A percentile compares a stretch with the other conserved stretches of the same genome.
Conservation (phyloP, 2,113 vertebrate genomes). For the Nematolebias whitei region DNA sequence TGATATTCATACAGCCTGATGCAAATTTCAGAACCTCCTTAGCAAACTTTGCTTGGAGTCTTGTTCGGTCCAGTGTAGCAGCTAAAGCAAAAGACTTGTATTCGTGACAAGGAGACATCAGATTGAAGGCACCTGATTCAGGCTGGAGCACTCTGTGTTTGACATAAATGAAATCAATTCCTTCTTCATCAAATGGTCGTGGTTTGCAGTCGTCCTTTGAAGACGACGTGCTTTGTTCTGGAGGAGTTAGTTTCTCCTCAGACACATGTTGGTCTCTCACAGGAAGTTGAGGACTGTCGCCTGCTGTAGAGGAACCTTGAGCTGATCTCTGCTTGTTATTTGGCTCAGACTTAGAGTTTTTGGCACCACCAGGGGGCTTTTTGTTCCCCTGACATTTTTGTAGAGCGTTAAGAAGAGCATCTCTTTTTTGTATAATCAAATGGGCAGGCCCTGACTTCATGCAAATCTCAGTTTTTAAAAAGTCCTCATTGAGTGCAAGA, state of each 20-base stretch:
- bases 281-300: background rate
- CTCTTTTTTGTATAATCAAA: slow-evolving; percentile 76
- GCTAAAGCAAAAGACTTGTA: slow-evolving; percentile 81
- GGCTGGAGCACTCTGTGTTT: slow-evolving; percentile 79
- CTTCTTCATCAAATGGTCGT: slow-evolving; percentile 75
- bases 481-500: slow-evolving; percentile 68
- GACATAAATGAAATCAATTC: slow-evolving; percentile 75
- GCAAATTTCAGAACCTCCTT: slow-evolving; percentile 82
- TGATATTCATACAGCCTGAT: slow-evolving; percentile 84
- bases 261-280: background rate
- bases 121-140: slow-evolving; percentile 80
- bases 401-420: slow-evolving; percentile 57
- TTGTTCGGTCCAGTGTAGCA: slow-evolving; percentile 67
- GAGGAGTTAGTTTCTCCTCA: slow-evolving; percentile 1
- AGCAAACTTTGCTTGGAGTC: slow-evolving; percentile 82
- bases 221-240: background rate
- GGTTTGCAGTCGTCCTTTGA: slow-evolving; percentile 71
- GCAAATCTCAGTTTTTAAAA: slow-evolving; percentile 68
- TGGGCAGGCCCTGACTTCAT: slow-evolving; percentile 82
- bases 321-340: background rate
- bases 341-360: slow-evolving; percentile 18
- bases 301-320: background rate
- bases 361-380: background rate
- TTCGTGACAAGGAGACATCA: slow-evolving; percentile 84
- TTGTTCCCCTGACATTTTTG: slow-evolving; percentile 16